A percentile compares a stretch with the other conserved stretches of the same genome.
Conservation (phyloP, 2,888 invertebrate species). For the Apamea crenata region DNA sequence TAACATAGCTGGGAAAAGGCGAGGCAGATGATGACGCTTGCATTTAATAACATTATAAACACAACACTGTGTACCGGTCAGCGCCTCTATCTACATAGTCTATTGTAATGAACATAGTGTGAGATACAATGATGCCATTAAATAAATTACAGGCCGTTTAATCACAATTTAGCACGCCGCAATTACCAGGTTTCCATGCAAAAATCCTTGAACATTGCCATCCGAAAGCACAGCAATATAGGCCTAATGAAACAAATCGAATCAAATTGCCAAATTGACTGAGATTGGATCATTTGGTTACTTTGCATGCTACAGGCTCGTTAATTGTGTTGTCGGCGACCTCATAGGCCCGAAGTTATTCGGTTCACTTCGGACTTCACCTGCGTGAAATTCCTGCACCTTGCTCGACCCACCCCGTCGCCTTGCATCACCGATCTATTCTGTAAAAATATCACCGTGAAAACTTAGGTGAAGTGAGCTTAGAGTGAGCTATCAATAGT, state of each 20-base stretch:
- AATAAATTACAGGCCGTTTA: slow-evolving; percentile 24
- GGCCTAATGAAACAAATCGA: slow-evolving; percentile 66
- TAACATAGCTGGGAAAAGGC: background rate
- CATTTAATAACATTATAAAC: background rate
- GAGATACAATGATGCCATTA: slow-evolving; percentile 46
- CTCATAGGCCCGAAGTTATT: slow-evolving; percentile 52
- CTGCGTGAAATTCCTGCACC: background rate
- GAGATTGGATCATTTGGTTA: slow-evolving; percentile 62
- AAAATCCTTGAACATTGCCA: slow-evolving; percentile 42
- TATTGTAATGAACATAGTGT: slow-evolving; percentile 15
- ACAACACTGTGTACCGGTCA: background rate
- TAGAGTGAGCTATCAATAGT: too few relatives aligned
- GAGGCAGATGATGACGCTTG: background rate
- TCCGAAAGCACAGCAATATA: slow-evolving; percentile 36
- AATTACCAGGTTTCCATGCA: slow-evolving; percentile 24
- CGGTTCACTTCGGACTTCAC: background rate
- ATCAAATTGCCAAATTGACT: slow-evolving; percentile 62
- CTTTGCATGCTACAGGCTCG: slow-evolving; percentile 59
- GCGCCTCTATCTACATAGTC: background rate
- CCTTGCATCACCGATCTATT: too few relatives aligned
- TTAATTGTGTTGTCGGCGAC: slow-evolving; percentile 59
- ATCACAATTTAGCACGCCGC: slow-evolving; percentile 21
- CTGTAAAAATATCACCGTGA: too few relatives aligned
- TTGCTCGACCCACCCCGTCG: too few relatives aligned
- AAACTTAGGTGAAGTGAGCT: too few relatives aligned